Evolutionary conservation across 2,888 invertebrate genomes (phyloP).

Genomic region (Leptopilina drosophilae): DNA sequence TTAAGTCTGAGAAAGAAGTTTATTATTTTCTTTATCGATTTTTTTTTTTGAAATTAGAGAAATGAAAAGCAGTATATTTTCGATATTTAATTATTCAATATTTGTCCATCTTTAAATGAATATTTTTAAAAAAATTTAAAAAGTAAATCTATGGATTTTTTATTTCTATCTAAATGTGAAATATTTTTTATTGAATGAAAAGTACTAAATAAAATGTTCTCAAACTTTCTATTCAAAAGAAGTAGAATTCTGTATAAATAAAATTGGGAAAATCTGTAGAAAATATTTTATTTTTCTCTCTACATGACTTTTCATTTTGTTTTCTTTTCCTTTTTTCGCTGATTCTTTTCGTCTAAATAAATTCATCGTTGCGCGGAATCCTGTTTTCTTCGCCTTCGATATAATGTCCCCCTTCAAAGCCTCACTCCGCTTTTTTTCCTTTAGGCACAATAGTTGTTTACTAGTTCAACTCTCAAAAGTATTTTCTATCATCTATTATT

Average conservation of each 20-base stretch:
- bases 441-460: constrained; percentile 20
- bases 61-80: too few relatives aligned
- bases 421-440: constrained; percentile 19
- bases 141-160: too few relatives aligned
- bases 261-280: background rate
- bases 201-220: too few relatives aligned
- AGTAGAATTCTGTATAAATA: background rate
- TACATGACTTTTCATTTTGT: background rate
- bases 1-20: background rate
- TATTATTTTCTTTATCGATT: constrained; percentile 2
- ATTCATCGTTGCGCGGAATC: constrained; percentile 39
- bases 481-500: background rate
- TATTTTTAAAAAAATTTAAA: too few relatives aligned
- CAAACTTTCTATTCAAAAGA: background rate
- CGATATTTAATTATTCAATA: too few relatives aligned
- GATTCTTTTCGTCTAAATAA: background rate
- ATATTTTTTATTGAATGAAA: too few relatives aligned
- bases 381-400: constrained; percentile 27
- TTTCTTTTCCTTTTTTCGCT: background rate
- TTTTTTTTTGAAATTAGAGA: background rate
- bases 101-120: too few relatives aligned
- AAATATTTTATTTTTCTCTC: constrained; percentile 16
- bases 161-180: too few relatives aligned
- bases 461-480: constrained; percentile 1
- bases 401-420: constrained; percentile 8